Evolutionary conservation across 2,888 invertebrate genomes (phyloP), one percentile per base, ranked within the genome.

Genomic region (Thera britannica): DNA sequence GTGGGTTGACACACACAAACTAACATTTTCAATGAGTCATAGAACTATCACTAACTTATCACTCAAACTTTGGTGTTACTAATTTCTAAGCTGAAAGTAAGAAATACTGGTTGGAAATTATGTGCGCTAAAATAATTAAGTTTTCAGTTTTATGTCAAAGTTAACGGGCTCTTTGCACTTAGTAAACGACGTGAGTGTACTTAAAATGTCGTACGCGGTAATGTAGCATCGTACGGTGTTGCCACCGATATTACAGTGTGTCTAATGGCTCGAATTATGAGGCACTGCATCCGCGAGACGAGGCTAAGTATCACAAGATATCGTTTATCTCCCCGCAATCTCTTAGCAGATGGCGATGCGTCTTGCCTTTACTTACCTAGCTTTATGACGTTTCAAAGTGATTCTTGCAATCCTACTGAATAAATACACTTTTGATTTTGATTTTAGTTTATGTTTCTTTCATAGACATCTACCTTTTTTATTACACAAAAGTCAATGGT

Each of bases 1-100:
- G 94, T 90, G 71, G 95, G 95, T 84, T 95, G 95, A 86, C 95
- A 96, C 77, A 95, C 95, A 90, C 95, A 96, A 82, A 95, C 95
- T 92, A 96, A 91, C 96, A 96, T 96, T 89, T 91, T 94, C 77
- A 86, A 83, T 74, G 70, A 69, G 78, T 86, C 89, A 87, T 86
- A 68, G 72, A 74, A 79, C 78, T 86, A 84, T 75, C 74, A 84
- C 84, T 87, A 83, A 80, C 59, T 65, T 86, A 86, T 86, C 85
- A 88, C 85, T 87, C 76, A 89, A 87, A 78, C 80, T 46, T 86
- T 86, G 83, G 78, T 87, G 82, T 78, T 77, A 66, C 71, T 72
- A 65, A 68, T 67, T 23, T 68, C 59, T 46, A 67, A 74, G 70
- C 68, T 73, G 51, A 59, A 67, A 70, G 56, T 38, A 6, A 49